Evolutionary conservation across 2,113 vertebrate species (phyloP), one percentile per base, ranked within the genome.

Genomic region (Malurus cyaneus): DNA sequence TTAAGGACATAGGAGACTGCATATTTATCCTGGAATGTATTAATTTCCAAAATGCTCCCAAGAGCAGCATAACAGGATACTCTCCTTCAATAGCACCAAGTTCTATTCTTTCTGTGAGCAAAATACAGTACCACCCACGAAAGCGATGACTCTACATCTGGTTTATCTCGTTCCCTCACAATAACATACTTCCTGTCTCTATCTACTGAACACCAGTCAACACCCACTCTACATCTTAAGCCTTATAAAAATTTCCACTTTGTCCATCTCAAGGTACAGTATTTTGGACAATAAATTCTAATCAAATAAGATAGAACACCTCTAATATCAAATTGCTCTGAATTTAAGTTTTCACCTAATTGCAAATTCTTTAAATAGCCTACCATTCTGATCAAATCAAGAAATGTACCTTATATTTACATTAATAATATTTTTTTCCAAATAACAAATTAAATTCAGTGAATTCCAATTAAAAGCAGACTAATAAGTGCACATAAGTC

Each of bases 41-140:
- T 12, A 82, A 80, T 81, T 90, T 65, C 72, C 31, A 16, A 96
- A 44, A 80, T 80, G 56, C 59, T 65, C 65, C 74, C 73, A 59
- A 88, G 67, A 94, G 65, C 32, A 2, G 67, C 12, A 1, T 81
- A 82, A 92, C 82, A 97, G 93, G 95, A 95, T 96, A 84, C 72
- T 81, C 86, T 92, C 85, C 79, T 67, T 95, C 88, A 96, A 86
- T 56, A 95, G 88, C 76, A 92, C 88, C 81, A 88, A 96, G 79
- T 86, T 64, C 93, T 94, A 90, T 96, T 97, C 82, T 94, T 93
- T 88, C 82, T 80, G 60, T 8, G 11, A 93, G 72, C 74, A 97
- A 97, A 97, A 96, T 59, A 83, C 26, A 94, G 88, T 70, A 93
- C 88, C 90, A 96, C 90, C 94, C 95, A 91, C 74, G 47, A 39